A percentile compares a stretch with the other conserved stretches of the same genome.
Evolutionary conservation across 2,113 vertebrate species (phyloP).

Genomic region (Carassius auratus): DNA sequence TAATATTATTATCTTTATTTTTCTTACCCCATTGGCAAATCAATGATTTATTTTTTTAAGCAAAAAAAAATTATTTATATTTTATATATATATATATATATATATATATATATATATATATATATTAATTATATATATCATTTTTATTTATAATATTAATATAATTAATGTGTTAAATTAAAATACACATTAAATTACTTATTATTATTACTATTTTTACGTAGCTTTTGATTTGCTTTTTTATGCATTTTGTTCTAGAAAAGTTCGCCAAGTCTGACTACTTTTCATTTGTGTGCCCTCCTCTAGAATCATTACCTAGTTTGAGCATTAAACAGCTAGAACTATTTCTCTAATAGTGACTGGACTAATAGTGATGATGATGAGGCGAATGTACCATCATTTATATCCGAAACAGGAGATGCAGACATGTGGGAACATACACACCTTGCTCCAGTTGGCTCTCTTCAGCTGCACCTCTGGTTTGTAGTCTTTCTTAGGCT

Average conservation of each 20-base stretch:
- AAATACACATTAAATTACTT: not conserved
- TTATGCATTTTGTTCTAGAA: not conserved
- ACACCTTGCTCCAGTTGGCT: conserved; percentile 87
- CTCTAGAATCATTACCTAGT: not conserved
- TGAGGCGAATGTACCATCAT: not conserved
- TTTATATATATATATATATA: too few relatives aligned
- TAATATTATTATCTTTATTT: too few relatives aligned
- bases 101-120: too few relatives aligned
- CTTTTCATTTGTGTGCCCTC: not conserved
- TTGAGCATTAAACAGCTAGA: not conserved
- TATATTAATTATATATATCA: not conserved
- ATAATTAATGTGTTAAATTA: not conserved
- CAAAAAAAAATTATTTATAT: too few relatives aligned
- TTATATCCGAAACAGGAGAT: not conserved
- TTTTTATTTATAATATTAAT: not conserved
- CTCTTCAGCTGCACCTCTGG: conserved; percentile 82
- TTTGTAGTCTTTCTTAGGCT: conserved; percentile 84
- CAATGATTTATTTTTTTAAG: too few relatives aligned
- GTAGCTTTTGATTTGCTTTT: not conserved
- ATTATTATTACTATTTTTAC: not conserved
- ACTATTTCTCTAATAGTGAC: not conserved
- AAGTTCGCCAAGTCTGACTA: too few relatives aligned
- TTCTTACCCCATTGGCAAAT: too few relatives aligned
- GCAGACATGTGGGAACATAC: conserved; percentile 42
- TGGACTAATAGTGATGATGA: not conserved